phyloP scores from a whole-genome alignment of 1,140 invertebrate species.

The Cardiocondyla obscurior region DNA sequence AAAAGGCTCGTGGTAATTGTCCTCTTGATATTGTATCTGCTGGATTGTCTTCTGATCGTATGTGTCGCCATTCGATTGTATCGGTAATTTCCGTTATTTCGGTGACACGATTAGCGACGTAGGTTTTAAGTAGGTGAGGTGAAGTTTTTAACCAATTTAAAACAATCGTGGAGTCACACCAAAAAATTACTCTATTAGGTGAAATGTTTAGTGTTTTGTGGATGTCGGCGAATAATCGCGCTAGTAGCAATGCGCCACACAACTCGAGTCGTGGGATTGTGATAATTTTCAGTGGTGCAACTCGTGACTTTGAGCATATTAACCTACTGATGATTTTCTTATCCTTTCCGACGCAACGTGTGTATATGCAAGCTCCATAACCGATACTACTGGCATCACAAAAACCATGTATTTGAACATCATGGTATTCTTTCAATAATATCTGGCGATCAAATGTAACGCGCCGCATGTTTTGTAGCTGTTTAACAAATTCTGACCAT shows the following conservation, averaged over 20 bases:
- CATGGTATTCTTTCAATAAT: neutral
- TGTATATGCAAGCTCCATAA: slow-evolving; percentile 52
- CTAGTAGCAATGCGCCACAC: neutral
- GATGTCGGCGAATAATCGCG: no score
- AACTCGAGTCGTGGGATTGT: neutral
- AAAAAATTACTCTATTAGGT: neutral
- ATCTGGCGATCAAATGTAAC: slow-evolving; percentile 12
- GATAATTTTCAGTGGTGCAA: neutral
- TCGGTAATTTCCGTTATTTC: no score
- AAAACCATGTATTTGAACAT: slow-evolving; percentile 57
- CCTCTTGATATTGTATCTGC: slow-evolving; percentile 68
- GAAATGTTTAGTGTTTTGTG: neutral
- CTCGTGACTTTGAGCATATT: neutral
- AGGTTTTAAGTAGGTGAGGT: slow-evolving; percentile 62
- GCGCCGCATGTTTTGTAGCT: slow-evolving; percentile 2
- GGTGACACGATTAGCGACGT: slow-evolving; percentile 74
- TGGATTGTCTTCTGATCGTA: slow-evolving; percentile 74
- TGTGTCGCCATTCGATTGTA: slow-evolving; percentile 68
- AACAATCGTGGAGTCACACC: slow-evolving; percentile 38
- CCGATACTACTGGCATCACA: slow-evolving; percentile 47
- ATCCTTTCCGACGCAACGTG: slow-evolving; percentile 23
- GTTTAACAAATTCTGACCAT: slow-evolving; percentile 26
- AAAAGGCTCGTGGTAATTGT: neutral
- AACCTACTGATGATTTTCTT: neutral
- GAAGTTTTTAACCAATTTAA: slow-evolving; percentile 69